Evolutionary conservation across 2,797 vertebrate genomes (phyloP).

Genomic region (Myioborus melanocephalus): DNA sequence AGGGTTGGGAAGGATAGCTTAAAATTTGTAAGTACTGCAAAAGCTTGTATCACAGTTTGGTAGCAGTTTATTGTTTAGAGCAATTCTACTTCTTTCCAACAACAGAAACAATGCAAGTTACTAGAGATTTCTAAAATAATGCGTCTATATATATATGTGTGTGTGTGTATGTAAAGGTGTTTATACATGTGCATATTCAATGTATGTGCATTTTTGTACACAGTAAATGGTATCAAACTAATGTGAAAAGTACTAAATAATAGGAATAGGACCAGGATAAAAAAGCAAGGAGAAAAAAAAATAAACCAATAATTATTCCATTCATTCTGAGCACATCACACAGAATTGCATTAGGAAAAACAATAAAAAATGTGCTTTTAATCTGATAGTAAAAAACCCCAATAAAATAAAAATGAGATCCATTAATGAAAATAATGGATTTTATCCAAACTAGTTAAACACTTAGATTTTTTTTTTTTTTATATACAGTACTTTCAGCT

Average conservation of each 20-base stretch:
- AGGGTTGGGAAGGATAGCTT: background rate
- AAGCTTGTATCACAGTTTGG: background rate
- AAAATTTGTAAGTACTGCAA: background rate
- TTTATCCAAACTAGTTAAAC: conserved; percentile 65
- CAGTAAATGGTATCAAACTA: background rate
- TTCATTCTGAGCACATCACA: conserved; percentile 68
- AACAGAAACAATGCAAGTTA: background rate
- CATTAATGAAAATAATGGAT: conserved; percentile 77
- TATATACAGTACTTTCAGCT: conserved; percentile 49
- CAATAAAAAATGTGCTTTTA: conserved; percentile 72
- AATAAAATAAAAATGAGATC: conserved; percentile 48
- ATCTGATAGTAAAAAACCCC: conserved; percentile 69
- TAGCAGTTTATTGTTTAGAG: background rate
- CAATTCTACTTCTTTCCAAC: background rate
- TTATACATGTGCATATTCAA: background rate
- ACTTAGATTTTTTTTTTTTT: background rate
- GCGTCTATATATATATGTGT: fast-evolving
- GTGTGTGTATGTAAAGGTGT: background rate
- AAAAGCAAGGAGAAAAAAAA: conserved; percentile 67
- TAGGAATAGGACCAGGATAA: conserved; percentile 37
- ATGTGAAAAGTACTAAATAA: conserved; percentile 63
- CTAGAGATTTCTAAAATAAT: background rate
- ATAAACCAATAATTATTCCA: conserved; percentile 70
- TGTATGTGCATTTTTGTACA: background rate
- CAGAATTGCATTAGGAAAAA: conserved; percentile 68